Conservation (phyloP, 2,113 vertebrate genomes). For the Kryptolebias marmoratus region DNA sequence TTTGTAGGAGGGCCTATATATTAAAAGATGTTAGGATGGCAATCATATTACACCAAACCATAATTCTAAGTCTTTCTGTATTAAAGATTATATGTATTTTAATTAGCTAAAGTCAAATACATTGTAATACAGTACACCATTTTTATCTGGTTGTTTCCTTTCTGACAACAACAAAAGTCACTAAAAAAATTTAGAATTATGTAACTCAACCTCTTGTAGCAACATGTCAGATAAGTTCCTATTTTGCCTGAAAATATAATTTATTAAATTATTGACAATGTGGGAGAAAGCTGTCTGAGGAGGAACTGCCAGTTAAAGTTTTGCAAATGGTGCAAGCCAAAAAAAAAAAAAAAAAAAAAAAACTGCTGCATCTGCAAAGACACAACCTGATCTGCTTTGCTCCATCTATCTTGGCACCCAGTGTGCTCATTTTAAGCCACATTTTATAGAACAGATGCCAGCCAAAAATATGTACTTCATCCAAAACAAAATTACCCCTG, state of each 20-base stretch:
- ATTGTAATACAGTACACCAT: too few relatives aligned
- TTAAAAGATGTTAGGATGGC: too few relatives aligned
- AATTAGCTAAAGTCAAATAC: too few relatives aligned
- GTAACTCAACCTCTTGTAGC: too few relatives aligned
- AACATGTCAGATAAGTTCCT: too few relatives aligned
- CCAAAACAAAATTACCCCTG: conserved; percentile 10
- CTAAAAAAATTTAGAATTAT: not conserved
- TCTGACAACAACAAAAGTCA: not conserved
- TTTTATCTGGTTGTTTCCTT: not conserved
- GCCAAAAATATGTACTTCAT: conserved; percentile 14
- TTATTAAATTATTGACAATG: not conserved
- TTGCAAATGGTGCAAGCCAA: not conserved
- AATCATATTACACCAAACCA: too few relatives aligned
- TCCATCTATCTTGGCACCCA: conserved; percentile 1
- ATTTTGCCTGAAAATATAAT: not conserved
- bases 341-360: conserved; percentile 26
- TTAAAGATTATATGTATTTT: too few relatives aligned
- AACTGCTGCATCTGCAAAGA: conserved; percentile 26
- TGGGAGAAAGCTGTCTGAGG: not conserved
- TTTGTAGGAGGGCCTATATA: too few relatives aligned
- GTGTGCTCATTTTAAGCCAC: conserved; percentile 5
- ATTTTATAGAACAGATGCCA: conserved; percentile 4
- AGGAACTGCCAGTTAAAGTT: not conserved
- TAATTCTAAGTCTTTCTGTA: too few relatives aligned
- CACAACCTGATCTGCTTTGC: not conserved